These are phyloP conservation scores for Achroia grisella DNA, from an alignment of 1,140 invertebrate species.

Conservation along the genomic window DNA sequence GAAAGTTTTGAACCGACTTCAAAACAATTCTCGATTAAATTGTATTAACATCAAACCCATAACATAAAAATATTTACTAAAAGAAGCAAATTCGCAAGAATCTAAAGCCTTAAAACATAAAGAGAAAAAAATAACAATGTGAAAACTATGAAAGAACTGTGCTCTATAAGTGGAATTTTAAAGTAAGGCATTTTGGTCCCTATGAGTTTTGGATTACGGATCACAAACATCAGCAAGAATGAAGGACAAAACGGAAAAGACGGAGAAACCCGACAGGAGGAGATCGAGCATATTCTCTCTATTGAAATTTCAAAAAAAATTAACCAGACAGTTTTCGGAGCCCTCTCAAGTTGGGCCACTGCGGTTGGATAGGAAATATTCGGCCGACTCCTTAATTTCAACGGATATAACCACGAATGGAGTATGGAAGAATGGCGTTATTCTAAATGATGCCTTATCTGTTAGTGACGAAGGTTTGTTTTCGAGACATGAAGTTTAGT, in stretches of 20 bases:
- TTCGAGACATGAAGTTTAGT: neutral
- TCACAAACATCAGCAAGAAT: conserved; percentile 12
- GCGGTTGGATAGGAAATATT: conserved; percentile 35
- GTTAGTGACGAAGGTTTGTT: conserved; percentile 34
- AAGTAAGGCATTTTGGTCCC: too few relatives aligned
- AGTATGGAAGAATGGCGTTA: conserved; percentile 5
- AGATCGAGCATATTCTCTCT: conserved; percentile 53
- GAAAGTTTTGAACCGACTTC: too few relatives aligned
- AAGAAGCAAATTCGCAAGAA: too few relatives aligned
- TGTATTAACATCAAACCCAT: too few relatives aligned
- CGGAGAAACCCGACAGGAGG: conserved; percentile 34
- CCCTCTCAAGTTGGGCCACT: conserved; percentile 15
- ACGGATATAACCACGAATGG: conserved; percentile 26
- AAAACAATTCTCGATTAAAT: too few relatives aligned
- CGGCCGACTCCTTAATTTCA: conserved; percentile 49
- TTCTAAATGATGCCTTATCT: conserved; percentile 10
- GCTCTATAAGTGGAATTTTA: too few relatives aligned
- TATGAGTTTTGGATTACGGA: conserved; percentile 28
- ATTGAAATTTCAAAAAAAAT: conserved; percentile 44
- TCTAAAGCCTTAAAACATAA: too few relatives aligned
- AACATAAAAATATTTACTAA: too few relatives aligned
- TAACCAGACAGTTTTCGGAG: conserved; percentile 38
- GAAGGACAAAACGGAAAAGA: conserved; percentile 39
- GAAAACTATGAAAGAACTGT: too few relatives aligned
- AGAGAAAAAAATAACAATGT: too few relatives aligned